Base-by-base conservation (phyloP, 2,888 invertebrate species). In the Sinhomidia bicolor region DNA sequence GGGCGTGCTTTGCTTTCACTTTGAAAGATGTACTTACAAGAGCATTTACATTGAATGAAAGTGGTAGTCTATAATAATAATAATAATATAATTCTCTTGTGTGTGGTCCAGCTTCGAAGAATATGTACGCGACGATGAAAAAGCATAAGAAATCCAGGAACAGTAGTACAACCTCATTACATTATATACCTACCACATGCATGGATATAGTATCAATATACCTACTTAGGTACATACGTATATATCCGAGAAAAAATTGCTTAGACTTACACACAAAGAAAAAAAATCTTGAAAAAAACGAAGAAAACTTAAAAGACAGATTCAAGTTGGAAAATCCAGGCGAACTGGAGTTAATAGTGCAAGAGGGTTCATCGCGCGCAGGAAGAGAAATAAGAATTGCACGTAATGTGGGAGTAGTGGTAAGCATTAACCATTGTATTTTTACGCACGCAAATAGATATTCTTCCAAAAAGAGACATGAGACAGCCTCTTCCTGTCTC, bases 1-100 rank as follows among this genome's bases (percentile, higher is more conserved):
- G 86, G 86, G 86, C 86, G 81, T 86, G 81, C 86, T 86, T 86
- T 86, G 86, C 86, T 86, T 86, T 86, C 86, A 86, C 86, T 86
- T 86, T 86, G 86, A 86, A 86, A 86, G 80, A 86, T 86, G 86
- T 86, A 74, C 86, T 74, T 81, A 86, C 80, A 86, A 26, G 54
- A 85, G 68, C 80, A 85, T 85, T 85, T 85, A 85, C 81, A 86
- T 81, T 81, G 74, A 74, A 71, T 68, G 81, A 68, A 85, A 85
- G 44, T 74, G 17, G 57, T 41, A 41, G 71, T 36, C 71, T 74
- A 23, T 23, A 14, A n/a, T n/a, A n/a, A n/a, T n/a, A n/a, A n/a
- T n/a, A n/a, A n/a, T n/a, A n/a, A 54, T 78, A 29, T 20, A 78
- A 54, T 60, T 78, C 60, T 41, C 20, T 36, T 79, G 78, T 54